Percentiles rank a stretch among this genome's conserved stretches.
These are phyloP conservation scores for Drosophila tani DNA, from an alignment of 1,140 invertebrate genomes.

Conservation along the genomic window DNA sequence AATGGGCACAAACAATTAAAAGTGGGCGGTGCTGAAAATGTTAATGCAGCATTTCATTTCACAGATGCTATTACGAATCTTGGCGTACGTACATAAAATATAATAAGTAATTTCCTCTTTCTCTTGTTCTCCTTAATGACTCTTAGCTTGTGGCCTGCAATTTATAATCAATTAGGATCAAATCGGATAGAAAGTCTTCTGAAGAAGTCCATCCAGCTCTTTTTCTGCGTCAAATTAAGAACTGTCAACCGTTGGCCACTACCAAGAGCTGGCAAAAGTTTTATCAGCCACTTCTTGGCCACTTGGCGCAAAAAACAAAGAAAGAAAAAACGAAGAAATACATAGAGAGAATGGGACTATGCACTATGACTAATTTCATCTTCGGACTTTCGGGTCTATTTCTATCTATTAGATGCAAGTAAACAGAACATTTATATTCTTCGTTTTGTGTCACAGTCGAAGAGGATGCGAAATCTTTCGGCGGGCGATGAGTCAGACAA, in stretches of 20 bases:
- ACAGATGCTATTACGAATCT: conserved; percentile 31
- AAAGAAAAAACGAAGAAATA: conserved; percentile 7
- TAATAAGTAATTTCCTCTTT: conserved; percentile 8
- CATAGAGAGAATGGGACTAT: neutral
- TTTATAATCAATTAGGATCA: conserved; percentile 75
- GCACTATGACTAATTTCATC: conserved; percentile 49
- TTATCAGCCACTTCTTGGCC: conserved; percentile 15
- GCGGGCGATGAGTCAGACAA: conserved; percentile 41
- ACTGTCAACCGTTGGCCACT: conserved; percentile 49
- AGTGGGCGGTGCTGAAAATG: conserved; percentile 45
- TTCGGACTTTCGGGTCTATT: conserved; percentile 35
- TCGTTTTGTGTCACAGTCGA: conserved; percentile 12
- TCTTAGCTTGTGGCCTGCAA: conserved; percentile 46
- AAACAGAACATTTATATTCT: conserved; percentile 47
- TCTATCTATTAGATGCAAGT: conserved; percentile 46
- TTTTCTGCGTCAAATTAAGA: conserved; percentile 74
- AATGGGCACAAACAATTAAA: conserved; percentile 53
- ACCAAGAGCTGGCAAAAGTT: conserved; percentile 13
- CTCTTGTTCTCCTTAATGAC: neutral
- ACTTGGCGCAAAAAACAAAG: neutral
- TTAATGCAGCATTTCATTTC: conserved; percentile 38
- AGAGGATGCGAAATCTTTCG: conserved; percentile 13
- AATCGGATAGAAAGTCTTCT: conserved; percentile 59
- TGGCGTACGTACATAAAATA: conserved; percentile 48
- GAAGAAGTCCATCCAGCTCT: conserved; percentile 57